Percentiles rank a stretch among this genome's conserved stretches.
Conservation (phyloP, 2,797 vertebrate genomes). For the Aeoliscus strigatus region DNA sequence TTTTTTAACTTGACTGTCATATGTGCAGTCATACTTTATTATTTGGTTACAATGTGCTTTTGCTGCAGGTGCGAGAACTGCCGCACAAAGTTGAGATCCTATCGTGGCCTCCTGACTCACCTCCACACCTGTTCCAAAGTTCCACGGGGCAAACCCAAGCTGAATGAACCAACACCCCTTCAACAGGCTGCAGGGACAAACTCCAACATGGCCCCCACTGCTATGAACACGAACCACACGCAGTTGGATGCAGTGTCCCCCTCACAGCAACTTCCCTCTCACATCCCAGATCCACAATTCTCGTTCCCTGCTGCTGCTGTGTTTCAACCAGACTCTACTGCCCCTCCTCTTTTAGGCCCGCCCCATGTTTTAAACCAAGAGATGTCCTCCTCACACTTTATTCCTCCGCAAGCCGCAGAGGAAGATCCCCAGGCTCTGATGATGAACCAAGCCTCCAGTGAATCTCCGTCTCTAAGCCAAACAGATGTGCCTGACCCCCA, state of each 20-base stretch:
- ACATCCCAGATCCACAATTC: conserved; percentile 19
- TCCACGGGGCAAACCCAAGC: conserved; percentile 66
- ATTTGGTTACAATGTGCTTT: background rate
- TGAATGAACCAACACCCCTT: conserved; percentile 2
- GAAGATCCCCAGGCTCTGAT: conserved; percentile 13
- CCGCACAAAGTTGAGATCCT: conserved; percentile 85
- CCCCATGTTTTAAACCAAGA: conserved; percentile 15
- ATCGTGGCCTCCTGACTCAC: conserved; percentile 91
- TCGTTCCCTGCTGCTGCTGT: conserved; percentile 2
- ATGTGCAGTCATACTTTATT: too few species aligned
- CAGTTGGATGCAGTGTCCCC: conserved; percentile 31
- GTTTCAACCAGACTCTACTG: background rate
- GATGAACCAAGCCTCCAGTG: background rate
- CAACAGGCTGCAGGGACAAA: conserved; percentile 16
- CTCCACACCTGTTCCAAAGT: conserved; percentile 90
- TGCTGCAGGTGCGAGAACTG: conserved; percentile 89
- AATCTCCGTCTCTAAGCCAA: background rate
- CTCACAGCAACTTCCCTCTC: conserved; percentile 44
- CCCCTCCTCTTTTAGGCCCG: background rate
- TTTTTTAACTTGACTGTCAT: background rate
- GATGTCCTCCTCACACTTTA: conserved; percentile 38
- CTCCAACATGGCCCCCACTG: conserved; percentile 34
- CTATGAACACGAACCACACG: conserved; percentile 42
- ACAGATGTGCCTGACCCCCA: background rate
- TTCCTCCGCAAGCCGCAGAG: conserved; percentile 48